Conservation (phyloP, 2,113 vertebrate species). For the Suricata suricatta region DNA sequence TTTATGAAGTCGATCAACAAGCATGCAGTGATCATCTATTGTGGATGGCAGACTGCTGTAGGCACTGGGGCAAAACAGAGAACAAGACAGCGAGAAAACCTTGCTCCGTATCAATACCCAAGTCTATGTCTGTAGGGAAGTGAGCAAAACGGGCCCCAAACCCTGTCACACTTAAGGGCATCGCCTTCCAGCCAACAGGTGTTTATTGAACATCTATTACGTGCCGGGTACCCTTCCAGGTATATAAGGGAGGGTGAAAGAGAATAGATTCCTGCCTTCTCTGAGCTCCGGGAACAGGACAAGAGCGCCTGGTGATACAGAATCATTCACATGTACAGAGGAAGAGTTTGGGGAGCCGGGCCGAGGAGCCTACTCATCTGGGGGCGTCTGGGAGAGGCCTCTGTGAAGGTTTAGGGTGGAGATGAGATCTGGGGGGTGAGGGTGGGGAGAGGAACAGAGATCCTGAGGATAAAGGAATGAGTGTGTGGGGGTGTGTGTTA, state of each 20-base stretch:
- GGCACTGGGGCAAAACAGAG: background rate
- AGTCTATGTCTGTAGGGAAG: background rate
- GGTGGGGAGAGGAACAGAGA: background rate
- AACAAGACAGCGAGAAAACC: background rate
- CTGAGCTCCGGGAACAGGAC: background rate
- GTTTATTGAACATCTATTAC: background rate
- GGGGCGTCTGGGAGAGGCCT: background rate
- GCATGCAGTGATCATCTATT: background rate
- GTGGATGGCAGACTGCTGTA: background rate
- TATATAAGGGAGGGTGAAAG: background rate
- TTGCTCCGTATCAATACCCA: background rate
- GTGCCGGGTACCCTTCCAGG: background rate
- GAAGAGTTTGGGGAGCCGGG: background rate
- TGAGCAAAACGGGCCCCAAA: background rate
- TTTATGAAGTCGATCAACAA: background rate
- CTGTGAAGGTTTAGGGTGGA: background rate
- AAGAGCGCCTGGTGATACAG: background rate
- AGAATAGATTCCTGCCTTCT: background rate
- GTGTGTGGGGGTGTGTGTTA: background rate
- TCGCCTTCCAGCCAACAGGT: background rate
- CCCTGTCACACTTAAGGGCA: background rate
- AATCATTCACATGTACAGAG: background rate
- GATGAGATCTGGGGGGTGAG: rapidly evolving
- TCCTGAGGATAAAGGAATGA: background rate
- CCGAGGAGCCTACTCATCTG: background rate